Evolutionary conservation across 1,140 invertebrate genomes (phyloP).

Genomic region (Drosophila pseudoananassae): DNA sequence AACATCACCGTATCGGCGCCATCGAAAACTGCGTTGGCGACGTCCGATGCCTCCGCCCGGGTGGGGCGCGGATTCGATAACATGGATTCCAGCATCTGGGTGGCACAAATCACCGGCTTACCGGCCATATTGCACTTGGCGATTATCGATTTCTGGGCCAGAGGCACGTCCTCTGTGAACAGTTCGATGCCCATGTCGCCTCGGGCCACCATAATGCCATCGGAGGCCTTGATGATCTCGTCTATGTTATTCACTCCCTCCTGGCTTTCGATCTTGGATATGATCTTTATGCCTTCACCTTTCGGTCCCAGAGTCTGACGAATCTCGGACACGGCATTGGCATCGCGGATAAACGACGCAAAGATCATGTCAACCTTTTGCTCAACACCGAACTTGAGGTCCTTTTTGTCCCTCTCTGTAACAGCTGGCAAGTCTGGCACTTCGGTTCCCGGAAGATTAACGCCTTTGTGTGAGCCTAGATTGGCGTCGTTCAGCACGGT

Average conservation of each 20-base stretch:
- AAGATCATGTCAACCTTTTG: conserved; percentile 98
- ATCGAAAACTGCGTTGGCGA: conserved; percentile 98
- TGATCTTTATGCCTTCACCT: conserved; percentile 96
- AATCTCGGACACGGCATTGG: conserved; percentile 94
- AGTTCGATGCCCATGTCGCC: conserved; percentile 99
- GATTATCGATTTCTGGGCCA: conserved; percentile 98
- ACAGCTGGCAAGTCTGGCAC: conserved; percentile 97
- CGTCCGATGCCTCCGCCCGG: conserved; percentile 96
- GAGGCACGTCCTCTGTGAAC: conserved; percentile 97
- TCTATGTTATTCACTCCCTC: conserved; percentile 97
- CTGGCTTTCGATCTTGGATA: conserved; percentile 98
- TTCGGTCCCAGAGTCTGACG: conserved; percentile 93
- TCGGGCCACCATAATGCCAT: conserved; percentile 98
- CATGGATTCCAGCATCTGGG: conserved; percentile 99
- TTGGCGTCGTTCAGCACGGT: conserved; percentile 97
- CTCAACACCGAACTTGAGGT: conserved; percentile 96
- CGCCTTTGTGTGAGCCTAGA: conserved; percentile 96
- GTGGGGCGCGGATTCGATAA: conserved; percentile 97
- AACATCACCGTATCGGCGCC: conserved; percentile 99
- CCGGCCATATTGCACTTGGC: conserved; percentile 95
- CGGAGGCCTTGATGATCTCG: conserved; percentile 94
- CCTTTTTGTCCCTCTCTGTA: conserved; percentile 97
- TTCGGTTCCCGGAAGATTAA: conserved; percentile 96
- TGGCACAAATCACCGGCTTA: conserved; percentile 98
- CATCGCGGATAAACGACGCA: conserved; percentile 98